These are phyloP conservation scores for Microtus richardsoni DNA, from an alignment of 2,113 vertebrate species.

Conservation along the genomic window DNA sequence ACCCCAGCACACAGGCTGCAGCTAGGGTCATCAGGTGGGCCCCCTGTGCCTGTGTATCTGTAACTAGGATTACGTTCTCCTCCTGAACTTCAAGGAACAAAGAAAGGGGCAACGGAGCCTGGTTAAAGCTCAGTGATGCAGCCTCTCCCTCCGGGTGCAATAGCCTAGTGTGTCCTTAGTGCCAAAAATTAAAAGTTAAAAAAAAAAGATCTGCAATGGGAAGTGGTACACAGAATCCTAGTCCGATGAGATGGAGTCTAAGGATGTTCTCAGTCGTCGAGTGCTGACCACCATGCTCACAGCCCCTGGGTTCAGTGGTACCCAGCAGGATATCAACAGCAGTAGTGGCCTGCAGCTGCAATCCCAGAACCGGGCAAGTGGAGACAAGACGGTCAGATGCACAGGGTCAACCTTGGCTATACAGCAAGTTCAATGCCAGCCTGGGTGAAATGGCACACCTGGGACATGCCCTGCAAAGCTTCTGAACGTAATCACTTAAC, in stretches of 20 bases:
- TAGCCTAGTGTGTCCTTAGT: neutral
- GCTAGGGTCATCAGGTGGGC: accelerated
- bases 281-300: neutral
- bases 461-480: accelerated
- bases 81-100: neutral
- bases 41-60: neutral
- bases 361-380: neutral
- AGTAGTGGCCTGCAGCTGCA: neutral
- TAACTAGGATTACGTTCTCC: neutral
- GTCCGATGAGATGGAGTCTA: neutral
- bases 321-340: no score
- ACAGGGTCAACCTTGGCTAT: neutral
- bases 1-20: accelerated
- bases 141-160: neutral
- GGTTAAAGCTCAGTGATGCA: neutral
- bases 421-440: neutral
- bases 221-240: neutral
- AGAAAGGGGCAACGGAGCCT: no score
- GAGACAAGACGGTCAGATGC: neutral
- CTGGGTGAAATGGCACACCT: neutral
- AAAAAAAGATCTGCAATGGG: neutral
- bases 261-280: neutral
- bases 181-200: neutral
- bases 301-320: neutral
- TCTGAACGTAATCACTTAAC: no score